Conservation (phyloP, 2,113 vertebrate genomes). For the Trichomycterus rosablanca region DNA sequence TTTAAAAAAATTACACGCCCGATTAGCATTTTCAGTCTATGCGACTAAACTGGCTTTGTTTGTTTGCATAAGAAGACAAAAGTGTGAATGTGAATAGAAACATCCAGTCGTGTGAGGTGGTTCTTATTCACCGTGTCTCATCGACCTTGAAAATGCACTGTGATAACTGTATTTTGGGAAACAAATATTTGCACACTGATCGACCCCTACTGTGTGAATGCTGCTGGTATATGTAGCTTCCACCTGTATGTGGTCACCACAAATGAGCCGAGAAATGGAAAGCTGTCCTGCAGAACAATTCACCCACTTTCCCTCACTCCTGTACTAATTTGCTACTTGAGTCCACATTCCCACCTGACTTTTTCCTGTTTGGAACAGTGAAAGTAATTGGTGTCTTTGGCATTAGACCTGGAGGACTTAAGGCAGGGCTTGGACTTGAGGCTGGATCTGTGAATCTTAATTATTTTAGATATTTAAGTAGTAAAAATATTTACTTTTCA, state of each 20-base stretch:
- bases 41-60: not conserved
- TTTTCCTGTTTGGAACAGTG: conserved; percentile 2
- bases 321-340: conserved; percentile 15
- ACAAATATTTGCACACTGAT: conserved; percentile 33
- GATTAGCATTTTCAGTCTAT: not conserved
- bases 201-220: conserved; percentile 19
- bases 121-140: conserved; percentile 2
- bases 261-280: conserved; percentile 50
- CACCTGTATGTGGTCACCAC: conserved; percentile 37
- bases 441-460: too few species aligned
- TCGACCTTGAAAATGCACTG: conserved; percentile 35
- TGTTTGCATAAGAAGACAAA: not conserved
- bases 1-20: not conserved
- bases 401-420: too few species aligned
- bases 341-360: conserved; percentile 4
- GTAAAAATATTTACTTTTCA: too few species aligned
- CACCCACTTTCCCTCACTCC: not conserved
- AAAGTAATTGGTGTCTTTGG: too few species aligned
- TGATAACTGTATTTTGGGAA: conserved; percentile 22
- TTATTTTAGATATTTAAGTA: too few species aligned
- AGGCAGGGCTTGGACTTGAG: too few species aligned
- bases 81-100: not conserved
- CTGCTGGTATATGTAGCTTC: conserved; percentile 16
- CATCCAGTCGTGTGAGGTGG: too few species aligned
- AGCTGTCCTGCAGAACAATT: conserved; percentile 24